Percentiles rank a stretch among this genome's conserved stretches.
Evolutionary conservation across 2,888 invertebrate genomes (phyloP).

Genomic region (Camptogramma bilineatum): DNA sequence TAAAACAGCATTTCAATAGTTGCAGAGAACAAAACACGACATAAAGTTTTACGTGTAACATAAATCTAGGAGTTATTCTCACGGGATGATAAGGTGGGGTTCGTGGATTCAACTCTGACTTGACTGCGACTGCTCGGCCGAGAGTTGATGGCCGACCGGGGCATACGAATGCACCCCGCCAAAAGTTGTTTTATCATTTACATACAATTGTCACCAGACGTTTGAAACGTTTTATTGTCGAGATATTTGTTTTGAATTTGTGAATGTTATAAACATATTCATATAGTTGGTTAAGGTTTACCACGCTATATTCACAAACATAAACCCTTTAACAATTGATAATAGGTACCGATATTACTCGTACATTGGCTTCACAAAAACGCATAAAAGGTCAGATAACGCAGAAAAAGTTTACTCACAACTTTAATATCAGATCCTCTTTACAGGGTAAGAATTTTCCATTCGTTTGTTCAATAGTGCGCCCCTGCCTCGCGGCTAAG

Average conservation of each 20-base stretch:
- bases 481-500: conserved; percentile 71
- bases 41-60: conserved; percentile 82
- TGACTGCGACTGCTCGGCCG: conserved; percentile 36
- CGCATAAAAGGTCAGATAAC: conserved; percentile 13
- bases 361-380: conserved; percentile 7
- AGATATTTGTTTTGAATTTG: background rate
- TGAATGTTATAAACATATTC: background rate
- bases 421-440: conserved; percentile 49
- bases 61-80: conserved; percentile 83
- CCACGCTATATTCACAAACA: background rate
- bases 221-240: conserved; percentile 3
- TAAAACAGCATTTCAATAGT: conserved; percentile 57
- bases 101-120: conserved; percentile 50
- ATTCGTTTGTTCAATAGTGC: conserved; percentile 60
- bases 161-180: conserved; percentile 34
- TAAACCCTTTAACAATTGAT: background rate
- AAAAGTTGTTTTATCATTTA: conserved; percentile 37
- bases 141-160: conserved; percentile 44
- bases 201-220: conserved; percentile 29
- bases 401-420: conserved; percentile 33
- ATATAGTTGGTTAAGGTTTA: background rate
- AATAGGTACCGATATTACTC: background rate
- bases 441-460: conserved; percentile 49
- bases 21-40: conserved; percentile 74
- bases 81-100: conserved; percentile 78